phyloP scores from a whole-genome alignment of 2,797 vertebrate species.

The Emydoidea blandingii region DNA sequence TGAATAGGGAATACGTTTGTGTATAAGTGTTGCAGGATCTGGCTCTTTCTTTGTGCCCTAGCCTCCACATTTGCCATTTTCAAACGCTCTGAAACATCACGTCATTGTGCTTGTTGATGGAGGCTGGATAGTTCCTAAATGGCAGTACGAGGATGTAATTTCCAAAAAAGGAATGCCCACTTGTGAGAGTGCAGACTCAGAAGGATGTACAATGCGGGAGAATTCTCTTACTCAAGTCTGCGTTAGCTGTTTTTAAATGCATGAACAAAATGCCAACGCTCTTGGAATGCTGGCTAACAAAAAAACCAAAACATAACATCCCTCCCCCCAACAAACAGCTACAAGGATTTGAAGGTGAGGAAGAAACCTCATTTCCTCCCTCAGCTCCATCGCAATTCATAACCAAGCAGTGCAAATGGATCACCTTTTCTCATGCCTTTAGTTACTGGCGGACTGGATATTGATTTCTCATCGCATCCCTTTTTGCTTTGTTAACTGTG shows the following conservation, averaged over 20 bases:
- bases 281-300: background rate
- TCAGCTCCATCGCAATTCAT: conserved; percentile 27
- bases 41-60: background rate
- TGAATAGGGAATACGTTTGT: background rate
- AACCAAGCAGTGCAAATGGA: conserved; percentile 44
- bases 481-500: conserved; percentile 33
- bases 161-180: background rate
- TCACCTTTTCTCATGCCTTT: conserved; percentile 13
- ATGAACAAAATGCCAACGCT: background rate
- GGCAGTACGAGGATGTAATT: background rate
- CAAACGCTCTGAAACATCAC: background rate
- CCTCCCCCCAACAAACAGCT: background rate
- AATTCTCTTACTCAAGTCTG: background rate
- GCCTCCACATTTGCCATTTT: background rate
- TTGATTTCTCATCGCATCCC: background rate
- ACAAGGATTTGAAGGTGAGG: background rate
- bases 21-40: background rate
- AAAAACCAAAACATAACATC: background rate
- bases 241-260: background rate
- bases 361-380: conserved; percentile 32
- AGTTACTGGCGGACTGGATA: conserved; percentile 30
- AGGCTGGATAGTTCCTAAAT: background rate
- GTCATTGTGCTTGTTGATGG: background rate
- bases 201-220: background rate
- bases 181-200: background rate